Percentiles rank a stretch among this genome's conserved stretches.
Evolutionary conservation across 2,888 invertebrate species (phyloP).

Genomic region (Eulithis prunata): DNA sequence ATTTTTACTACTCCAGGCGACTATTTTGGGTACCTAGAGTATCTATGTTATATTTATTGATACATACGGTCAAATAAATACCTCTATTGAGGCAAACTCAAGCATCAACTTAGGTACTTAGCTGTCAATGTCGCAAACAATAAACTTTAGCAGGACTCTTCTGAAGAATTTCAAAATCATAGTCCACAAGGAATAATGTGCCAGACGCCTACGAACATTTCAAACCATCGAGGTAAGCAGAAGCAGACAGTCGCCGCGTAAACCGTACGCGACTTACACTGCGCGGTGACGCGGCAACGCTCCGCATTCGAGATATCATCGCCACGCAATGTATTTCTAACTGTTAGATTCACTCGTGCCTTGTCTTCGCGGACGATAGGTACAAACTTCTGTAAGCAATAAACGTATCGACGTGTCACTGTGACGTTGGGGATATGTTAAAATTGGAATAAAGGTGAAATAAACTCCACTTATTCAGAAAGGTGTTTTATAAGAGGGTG

Average conservation of each 20-base stretch:
- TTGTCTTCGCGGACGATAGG: constrained; percentile 8
- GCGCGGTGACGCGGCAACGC: no score
- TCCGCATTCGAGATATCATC: no score
- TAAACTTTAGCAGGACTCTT: no score
- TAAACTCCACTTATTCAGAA: constrained; percentile 10
- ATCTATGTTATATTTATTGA: no score
- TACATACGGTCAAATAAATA: background rate
- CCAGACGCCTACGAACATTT: constrained; percentile 18
- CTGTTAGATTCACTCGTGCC: no score
- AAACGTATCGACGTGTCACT: constrained; percentile 36
- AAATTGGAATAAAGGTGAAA: constrained; percentile 13
- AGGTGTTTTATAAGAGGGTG: background rate
- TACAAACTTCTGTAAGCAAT: constrained; percentile 33
- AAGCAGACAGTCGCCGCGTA: no score
- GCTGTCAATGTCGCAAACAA: background rate
- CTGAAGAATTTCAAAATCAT: constrained; percentile 9
- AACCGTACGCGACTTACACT: no score
- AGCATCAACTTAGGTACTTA: background rate
- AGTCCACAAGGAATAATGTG: constrained; percentile 17
- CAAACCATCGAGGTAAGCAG: background rate
- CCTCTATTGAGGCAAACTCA: background rate
- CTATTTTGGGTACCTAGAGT: no score
- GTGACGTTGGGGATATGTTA: constrained; percentile 8
- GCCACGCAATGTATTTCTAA: no score
- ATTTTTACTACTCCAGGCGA: no score